Conservation (phyloP, 1,140 invertebrate species). For the Patella vulgata region DNA sequence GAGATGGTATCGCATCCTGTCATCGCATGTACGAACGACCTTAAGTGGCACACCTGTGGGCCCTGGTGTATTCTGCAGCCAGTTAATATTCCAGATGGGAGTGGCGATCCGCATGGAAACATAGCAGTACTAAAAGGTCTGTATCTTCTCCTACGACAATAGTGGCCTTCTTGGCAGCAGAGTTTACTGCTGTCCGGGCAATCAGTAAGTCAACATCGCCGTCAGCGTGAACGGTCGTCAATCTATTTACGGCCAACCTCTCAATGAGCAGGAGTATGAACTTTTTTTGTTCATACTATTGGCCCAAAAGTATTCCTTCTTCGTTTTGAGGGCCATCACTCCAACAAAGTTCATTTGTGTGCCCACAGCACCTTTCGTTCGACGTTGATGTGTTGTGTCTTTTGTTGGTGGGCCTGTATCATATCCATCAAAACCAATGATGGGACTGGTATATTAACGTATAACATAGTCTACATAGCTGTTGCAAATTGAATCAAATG, state of each 20-base stretch:
- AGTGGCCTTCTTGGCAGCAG: not conserved
- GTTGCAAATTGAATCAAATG: no score
- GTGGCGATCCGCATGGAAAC: not conserved
- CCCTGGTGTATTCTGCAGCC: no score
- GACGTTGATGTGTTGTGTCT: not conserved
- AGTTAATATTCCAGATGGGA: no score
- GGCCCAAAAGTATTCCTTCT: conserved; percentile 25
- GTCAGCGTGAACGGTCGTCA: conserved; percentile 7
- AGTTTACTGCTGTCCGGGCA: conserved; percentile 21
- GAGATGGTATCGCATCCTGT: no score
- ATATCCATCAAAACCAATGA: conserved; percentile 14
- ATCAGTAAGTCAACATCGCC: conserved; percentile 37
- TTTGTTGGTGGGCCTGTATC: conserved; percentile 2
- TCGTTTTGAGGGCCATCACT: not conserved
- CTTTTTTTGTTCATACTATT: conserved; percentile 34
- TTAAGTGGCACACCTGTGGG: no score
- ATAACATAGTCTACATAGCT: no score
- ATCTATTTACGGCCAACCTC: conserved; percentile 6
- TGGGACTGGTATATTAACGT: no score
- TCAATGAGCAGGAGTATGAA: conserved; percentile 25
- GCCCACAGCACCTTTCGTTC: not conserved
- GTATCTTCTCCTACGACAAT: conserved; percentile 32
- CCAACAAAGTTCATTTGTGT: not conserved
- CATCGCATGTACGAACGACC: no score
- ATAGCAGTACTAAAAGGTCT: conserved; percentile 35